Evolutionary conservation across 2,797 vertebrate species (phyloP).

Genomic region (Siniperca obscura): DNA sequence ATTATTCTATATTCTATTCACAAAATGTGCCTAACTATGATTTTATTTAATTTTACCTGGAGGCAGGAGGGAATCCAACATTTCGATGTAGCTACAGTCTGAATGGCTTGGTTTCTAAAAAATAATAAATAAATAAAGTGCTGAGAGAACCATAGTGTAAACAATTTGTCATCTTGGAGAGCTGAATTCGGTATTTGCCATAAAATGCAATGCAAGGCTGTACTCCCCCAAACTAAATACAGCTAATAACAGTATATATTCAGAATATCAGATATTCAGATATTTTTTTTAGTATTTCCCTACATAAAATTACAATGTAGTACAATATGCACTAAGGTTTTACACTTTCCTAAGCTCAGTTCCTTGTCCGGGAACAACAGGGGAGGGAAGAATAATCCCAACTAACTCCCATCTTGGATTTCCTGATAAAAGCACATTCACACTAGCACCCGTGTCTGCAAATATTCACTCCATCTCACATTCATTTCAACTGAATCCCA

Average conservation of each 20-base stretch:
- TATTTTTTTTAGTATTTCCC: not conserved
- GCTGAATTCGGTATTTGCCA: not conserved
- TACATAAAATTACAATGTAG: not conserved
- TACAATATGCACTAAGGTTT: not conserved
- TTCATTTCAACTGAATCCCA: not conserved
- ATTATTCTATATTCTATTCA: not conserved
- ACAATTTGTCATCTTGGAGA: not conserved
- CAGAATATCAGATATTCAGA: not conserved
- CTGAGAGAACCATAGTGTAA: not conserved
- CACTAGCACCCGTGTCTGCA: not conserved
- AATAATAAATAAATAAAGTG: not conserved
- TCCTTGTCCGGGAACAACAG: not conserved
- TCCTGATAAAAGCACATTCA: constrained; percentile 12
- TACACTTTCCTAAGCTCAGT: not conserved
- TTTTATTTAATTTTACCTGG: not conserved
- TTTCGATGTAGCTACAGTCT: not conserved
- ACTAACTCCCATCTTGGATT: not conserved
- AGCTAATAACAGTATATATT: not conserved
- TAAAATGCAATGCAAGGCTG: not conserved
- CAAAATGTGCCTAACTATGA: not conserved
- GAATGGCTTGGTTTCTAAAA: not conserved
- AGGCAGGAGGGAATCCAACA: not conserved
- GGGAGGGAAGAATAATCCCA: not conserved
- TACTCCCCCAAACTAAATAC: not conserved
- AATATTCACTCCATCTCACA: not conserved